phyloP scores from a whole-genome alignment of 2,797 vertebrate genomes.

The Synaphobranchus kaupii region DNA sequence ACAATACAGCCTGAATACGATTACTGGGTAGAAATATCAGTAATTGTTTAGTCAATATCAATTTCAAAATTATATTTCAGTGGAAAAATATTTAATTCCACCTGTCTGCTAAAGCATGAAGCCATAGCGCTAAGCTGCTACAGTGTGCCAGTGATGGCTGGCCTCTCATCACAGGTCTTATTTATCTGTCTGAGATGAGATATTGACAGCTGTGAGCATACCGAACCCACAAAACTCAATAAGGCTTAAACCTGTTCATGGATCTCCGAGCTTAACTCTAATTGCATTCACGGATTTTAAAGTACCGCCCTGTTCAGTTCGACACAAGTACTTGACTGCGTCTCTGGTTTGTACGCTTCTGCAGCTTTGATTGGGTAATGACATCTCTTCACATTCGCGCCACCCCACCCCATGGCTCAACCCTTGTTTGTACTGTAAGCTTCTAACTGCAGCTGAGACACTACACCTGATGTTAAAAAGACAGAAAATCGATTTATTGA shows the following conservation, averaged over 20 bases:
- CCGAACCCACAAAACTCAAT: not conserved
- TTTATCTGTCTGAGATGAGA: not conserved
- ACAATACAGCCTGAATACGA: not conserved
- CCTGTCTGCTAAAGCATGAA: not conserved
- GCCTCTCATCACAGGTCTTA: not conserved
- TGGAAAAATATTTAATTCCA: slow-evolving; percentile 1
- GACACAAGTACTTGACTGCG: not conserved
- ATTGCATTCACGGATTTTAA: not conserved
- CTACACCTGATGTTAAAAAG: too few relatives aligned
- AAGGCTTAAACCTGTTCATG: slow-evolving; percentile 5
- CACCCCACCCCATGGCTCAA: not conserved
- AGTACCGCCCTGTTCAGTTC: not conserved
- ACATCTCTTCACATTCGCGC: not conserved
- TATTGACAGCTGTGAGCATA: not conserved
- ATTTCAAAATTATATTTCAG: not conserved
- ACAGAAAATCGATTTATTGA: too few relatives aligned
- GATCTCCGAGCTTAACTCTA: not conserved
- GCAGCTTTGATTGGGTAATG: not conserved
- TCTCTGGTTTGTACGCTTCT: not conserved
- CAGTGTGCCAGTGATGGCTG: not conserved
- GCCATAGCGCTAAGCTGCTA: not conserved
- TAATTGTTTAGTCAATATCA: slow-evolving; percentile 13
- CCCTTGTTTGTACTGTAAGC: too few relatives aligned
- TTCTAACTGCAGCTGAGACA: too few relatives aligned
- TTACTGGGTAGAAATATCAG: not conserved